phyloP scores from a whole-genome alignment of 2,797 vertebrate genomes.

The Poeciliopsis turneri region DNA sequence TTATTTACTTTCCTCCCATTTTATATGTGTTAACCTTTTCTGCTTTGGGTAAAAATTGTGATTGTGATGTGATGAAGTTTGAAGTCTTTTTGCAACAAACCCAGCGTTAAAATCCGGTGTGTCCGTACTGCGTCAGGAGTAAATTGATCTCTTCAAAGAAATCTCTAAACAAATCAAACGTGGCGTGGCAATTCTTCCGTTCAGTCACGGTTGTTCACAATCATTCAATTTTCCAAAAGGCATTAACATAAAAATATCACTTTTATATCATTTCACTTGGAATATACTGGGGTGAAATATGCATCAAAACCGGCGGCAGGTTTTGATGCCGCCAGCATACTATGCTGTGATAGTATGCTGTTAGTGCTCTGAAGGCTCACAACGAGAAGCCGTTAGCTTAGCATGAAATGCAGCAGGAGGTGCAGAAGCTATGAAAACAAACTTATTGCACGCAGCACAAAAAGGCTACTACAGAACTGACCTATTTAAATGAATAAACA shows the following conservation, averaged over 20 bases:
- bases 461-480: not conserved
- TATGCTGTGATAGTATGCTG: not conserved
- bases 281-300: not conserved
- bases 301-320: not conserved
- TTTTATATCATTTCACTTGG: not conserved
- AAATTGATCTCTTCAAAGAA: not conserved
- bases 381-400: not conserved
- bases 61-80: not conserved
- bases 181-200: not conserved
- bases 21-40: not conserved
- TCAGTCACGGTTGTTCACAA: not conserved
- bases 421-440: not conserved
- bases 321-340: too few species aligned
- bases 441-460: not conserved
- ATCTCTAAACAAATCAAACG: not conserved
- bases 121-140: not conserved
- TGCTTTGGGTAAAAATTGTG: not conserved
- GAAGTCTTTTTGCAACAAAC: not conserved
- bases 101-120: not conserved
- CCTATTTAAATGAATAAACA: not conserved
- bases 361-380: slow-evolving; percentile 3
- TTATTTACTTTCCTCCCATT: not conserved
- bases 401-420: slow-evolving; percentile 2
- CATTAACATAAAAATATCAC: not conserved
- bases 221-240: not conserved